phyloP scores from a whole-genome alignment of 1,140 invertebrate genomes.

The Leptinotarsa lineolata region DNA sequence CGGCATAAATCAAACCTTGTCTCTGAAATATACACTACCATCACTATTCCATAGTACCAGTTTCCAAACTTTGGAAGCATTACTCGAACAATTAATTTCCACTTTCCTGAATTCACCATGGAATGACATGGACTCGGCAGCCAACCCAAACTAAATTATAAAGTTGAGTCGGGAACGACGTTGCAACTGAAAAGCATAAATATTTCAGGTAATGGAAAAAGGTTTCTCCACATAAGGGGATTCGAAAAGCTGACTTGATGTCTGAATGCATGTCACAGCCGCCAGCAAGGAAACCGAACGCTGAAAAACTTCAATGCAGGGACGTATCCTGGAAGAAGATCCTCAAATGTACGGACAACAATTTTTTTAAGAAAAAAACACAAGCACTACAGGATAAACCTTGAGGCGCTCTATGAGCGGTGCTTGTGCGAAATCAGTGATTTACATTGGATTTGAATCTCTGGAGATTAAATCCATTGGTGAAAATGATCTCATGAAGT shows the following conservation, averaged over 20 bases:
- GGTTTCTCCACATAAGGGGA: conserved; percentile 17
- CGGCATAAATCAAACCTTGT: too few species aligned
- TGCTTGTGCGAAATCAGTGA: too few species aligned
- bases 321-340: too few species aligned
- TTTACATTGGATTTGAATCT: too few species aligned
- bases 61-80: neutral
- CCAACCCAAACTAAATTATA: conserved; percentile 20
- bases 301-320: neutral
- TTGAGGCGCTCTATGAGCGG: too few species aligned
- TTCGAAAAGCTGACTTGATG: conserved; percentile 27
- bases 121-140: neutral
- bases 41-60: too few species aligned
- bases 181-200: conserved; percentile 28
- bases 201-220: conserved; percentile 28
- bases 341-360: too few species aligned
- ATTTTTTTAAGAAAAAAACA: too few species aligned
- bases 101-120: neutral
- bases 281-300: conserved; percentile 18
- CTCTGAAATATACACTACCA: too few species aligned
- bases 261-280: conserved; percentile 26
- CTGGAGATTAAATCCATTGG: too few species aligned
- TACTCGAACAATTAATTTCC: neutral
- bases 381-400: too few species aligned
- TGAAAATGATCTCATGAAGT: too few species aligned
- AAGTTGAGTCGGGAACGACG: conserved; percentile 19